Evolutionary conservation across 2,113 vertebrate species (phyloP), one percentile per base, ranked within the genome.

Genomic region (Siniperca chuatsi): DNA sequence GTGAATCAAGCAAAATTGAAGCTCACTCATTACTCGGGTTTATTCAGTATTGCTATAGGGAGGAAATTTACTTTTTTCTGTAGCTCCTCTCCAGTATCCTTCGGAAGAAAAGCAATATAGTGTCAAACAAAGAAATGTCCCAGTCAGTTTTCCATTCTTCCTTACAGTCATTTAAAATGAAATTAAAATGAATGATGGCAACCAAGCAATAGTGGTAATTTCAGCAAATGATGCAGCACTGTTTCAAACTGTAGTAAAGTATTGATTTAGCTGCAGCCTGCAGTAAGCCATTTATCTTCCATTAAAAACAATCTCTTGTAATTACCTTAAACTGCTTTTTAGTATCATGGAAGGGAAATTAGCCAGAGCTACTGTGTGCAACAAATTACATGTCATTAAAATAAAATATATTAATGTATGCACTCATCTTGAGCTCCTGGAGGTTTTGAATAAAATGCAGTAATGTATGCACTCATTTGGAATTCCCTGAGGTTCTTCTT

Each of bases 171-270:
- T 92, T 94, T 90, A 44, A 88, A 94, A 94, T 92, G 21, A 65
- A 92, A 90, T 95, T 88, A 84, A 87, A 93, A 90, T 93, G 89
- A 93, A 89, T 83, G 81, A 89, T 86, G 81, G 82, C 75, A 33
- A 78, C 78, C 87, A 93, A 94, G 93, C 94, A 90, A 77, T 89
- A 85, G 81, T 77, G 75, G 87, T 81, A 91, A 93, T 92, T 93
- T 93, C 86, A 80, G 87, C 91, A 89, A 90, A 94, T 84, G 82
- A 89, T 90, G 90, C 88, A 79, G 79, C 77, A 58, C 87, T 20
- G 80, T 79, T 87, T 90, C 90, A 87, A 90, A 92, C 70, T 90
- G 87, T 71, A 84, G 87, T 61, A 50, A 84, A 88, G 86, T 85
- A 94, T 93, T 87, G 92, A 94, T 93, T 86, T 35, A 84, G 83